These are phyloP conservation scores for Stenodema calcarata DNA, from an alignment of 2,888 invertebrate genomes.

Conservation along the genomic window DNA sequence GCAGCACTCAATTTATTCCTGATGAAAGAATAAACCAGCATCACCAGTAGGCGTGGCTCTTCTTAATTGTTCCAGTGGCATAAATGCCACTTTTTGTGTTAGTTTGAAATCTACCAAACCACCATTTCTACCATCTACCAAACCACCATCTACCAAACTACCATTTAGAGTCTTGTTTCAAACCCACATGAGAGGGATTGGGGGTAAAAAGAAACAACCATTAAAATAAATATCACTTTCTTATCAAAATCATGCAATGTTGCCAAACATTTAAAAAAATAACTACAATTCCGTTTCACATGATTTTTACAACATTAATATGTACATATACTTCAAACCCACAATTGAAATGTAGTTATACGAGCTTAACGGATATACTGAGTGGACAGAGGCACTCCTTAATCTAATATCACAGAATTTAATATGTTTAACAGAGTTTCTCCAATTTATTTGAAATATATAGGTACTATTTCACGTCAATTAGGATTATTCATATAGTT, in stretches of 20 bases:
- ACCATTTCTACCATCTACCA: too few species aligned
- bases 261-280: conserved; percentile 53
- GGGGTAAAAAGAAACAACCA: neutral
- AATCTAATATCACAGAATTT: conserved; percentile 50
- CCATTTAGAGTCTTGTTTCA: too few species aligned
- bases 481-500: neutral
- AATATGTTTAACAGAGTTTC: conserved; percentile 36
- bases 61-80: too few species aligned
- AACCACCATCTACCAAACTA: too few species aligned
- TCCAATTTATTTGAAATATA: conserved; percentile 15
- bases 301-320: conserved; percentile 30
- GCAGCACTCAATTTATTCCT: too few species aligned
- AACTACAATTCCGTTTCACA: conserved; percentile 49
- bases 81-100: too few species aligned
- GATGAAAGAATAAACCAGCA: too few species aligned
- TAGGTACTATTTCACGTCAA: neutral
- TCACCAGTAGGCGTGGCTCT: too few species aligned
- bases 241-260: conserved; percentile 52
- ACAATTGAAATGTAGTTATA: conserved; percentile 29
- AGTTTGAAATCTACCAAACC: too few species aligned
- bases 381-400: conserved; percentile 47
- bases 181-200: neutral
- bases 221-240: conserved; percentile 52
- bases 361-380: conserved; percentile 21
- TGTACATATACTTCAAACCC: conserved; percentile 24